These are phyloP conservation scores for Paramormyrops hopkinsi DNA, from an alignment of 2,797 vertebrate species.

Conservation along the genomic window DNA sequence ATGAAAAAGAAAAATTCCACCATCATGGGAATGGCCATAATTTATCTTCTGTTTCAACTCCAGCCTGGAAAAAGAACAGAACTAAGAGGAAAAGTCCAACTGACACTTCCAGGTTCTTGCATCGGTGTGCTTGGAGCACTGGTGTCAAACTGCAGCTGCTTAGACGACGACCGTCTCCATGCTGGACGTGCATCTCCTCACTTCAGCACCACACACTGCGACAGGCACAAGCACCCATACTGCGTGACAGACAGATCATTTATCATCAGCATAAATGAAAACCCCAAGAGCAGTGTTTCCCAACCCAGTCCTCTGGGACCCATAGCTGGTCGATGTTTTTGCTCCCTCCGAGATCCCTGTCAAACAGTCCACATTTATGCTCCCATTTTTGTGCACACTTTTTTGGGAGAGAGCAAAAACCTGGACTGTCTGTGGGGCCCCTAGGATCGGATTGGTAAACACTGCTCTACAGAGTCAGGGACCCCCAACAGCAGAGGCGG, in stretches of 20 bases:
- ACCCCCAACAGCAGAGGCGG: not conserved
- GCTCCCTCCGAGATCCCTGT: not conserved
- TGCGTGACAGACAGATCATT: not conserved
- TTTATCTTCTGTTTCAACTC: not conserved
- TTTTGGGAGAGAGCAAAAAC: not conserved
- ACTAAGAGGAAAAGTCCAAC: not conserved
- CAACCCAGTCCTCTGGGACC: not conserved
- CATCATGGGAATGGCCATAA: not conserved
- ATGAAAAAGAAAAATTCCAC: slow-evolving; percentile 26
- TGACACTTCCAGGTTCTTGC: not conserved
- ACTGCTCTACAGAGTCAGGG: not conserved
- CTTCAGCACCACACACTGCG: not conserved
- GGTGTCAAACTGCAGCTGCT: not conserved
- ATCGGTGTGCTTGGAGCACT: not conserved
- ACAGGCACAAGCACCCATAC: not conserved
- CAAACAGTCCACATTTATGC: not conserved
- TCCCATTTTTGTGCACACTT: not conserved
- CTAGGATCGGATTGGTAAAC: not conserved
- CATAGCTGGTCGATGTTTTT: not conserved
- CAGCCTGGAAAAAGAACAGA: slow-evolving; percentile 5
- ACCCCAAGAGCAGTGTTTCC: not conserved
- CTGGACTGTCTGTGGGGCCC: not conserved
- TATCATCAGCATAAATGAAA: not conserved
- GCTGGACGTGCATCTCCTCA: not conserved
- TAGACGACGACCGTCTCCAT: not conserved